Evolutionary conservation across 1,140 invertebrate species (phyloP).

Genomic region (Penaeus chinensis): DNA sequence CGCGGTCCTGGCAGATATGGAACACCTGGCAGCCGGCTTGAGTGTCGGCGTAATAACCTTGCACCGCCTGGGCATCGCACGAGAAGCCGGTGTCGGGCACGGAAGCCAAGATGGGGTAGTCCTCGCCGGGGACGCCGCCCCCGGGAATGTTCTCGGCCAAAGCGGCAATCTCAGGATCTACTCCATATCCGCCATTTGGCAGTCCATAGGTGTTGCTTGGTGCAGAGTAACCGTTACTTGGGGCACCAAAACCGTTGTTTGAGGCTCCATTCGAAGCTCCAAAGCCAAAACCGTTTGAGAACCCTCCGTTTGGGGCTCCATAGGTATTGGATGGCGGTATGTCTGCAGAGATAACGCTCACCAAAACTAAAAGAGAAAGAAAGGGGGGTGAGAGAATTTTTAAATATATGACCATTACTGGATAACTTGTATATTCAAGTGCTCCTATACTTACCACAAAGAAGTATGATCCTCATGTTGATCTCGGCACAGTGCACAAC

Average conservation of each 20-base stretch:
- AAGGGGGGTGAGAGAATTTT: too few relatives aligned
- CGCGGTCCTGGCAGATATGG: too few relatives aligned
- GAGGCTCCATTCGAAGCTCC: neutral
- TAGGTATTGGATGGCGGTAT: neutral
- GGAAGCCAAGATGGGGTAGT: too few relatives aligned
- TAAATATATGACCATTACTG: neutral
- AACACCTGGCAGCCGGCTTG: too few relatives aligned
- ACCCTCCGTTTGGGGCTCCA: constrained; percentile 4
- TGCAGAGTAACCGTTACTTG: neutral
- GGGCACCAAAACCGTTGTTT: constrained; percentile 5
- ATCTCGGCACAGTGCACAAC: too few relatives aligned
- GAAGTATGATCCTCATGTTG: too few relatives aligned
- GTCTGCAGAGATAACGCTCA: neutral
- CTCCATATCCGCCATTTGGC: neutral
- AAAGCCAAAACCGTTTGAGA: constrained; percentile 5
- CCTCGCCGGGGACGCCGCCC: constrained; percentile 1
- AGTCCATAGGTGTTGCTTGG: neutral
- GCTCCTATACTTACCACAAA: too few relatives aligned
- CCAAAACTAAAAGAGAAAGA: neutral
- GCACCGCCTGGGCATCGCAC: too few relatives aligned
- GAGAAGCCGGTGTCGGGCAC: too few relatives aligned
- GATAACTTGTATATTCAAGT: neutral
- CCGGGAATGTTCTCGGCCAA: neutral
- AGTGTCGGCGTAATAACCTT: too few relatives aligned
- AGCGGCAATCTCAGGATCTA: constrained; percentile 4